Percentiles rank a stretch among this genome's conserved stretches.
These are phyloP conservation scores for Ochotona curzoniae DNA, from an alignment of 2,113 vertebrate species.

Conservation along the genomic window DNA sequence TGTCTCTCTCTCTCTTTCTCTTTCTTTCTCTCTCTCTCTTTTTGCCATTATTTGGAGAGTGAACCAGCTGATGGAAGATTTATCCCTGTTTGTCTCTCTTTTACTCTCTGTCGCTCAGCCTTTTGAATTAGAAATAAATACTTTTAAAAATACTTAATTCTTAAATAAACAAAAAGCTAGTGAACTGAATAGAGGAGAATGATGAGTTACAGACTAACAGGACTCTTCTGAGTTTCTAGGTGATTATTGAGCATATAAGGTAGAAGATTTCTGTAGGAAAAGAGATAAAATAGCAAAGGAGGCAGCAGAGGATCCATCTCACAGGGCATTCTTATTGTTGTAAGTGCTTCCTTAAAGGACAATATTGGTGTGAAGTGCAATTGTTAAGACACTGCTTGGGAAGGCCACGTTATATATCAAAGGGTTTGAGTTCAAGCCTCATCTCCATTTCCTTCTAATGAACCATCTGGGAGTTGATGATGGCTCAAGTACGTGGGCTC, in stretches of 20 bases:
- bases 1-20: no score
- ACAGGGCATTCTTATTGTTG: background rate
- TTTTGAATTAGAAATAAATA: no score
- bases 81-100: no score
- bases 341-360: slow-evolving; percentile 6
- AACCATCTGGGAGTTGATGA: no score
- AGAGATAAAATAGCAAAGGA: background rate
- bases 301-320: background rate
- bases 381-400: background rate
- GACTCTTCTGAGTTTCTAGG: background rate
- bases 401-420: background rate
- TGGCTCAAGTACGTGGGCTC: no score
- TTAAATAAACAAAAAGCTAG: background rate
- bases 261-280: background rate
- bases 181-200: background rate
- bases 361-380: background rate
- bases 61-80: no score
- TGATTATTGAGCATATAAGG: background rate
- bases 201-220: background rate
- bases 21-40: no score
- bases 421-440: no score
- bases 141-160: no score
- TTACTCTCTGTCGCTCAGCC: no score
- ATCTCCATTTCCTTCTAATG: no score
- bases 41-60: no score